Conservation (phyloP, 2,888 invertebrate genomes). For the Diplolepis rosae region DNA sequence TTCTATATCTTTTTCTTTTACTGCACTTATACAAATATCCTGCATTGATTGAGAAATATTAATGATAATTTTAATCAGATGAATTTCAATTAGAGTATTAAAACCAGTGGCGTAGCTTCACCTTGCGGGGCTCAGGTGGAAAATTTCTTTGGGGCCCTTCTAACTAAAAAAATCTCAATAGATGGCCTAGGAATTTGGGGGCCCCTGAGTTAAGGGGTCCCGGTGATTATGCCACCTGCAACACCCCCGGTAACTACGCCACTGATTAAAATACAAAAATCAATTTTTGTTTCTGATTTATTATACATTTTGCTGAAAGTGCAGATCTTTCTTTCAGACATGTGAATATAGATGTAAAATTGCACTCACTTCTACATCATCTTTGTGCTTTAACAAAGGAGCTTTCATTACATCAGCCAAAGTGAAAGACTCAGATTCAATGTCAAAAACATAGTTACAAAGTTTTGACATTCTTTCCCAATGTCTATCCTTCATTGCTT, state of each 20-base stretch:
- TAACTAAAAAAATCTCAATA: too few species aligned
- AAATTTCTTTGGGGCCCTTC: too few species aligned
- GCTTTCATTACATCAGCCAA: constrained; percentile 89
- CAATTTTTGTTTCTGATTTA: too few species aligned
- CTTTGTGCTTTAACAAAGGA: constrained; percentile 86
- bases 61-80: background rate
- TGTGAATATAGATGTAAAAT: background rate
- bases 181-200: too few species aligned
- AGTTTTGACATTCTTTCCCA: constrained; percentile 80
- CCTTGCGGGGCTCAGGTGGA: too few species aligned
- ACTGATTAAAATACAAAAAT: too few species aligned
- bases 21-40: constrained; percentile 92
- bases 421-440: constrained; percentile 87
- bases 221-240: too few species aligned
- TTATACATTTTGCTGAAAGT: too few species aligned
- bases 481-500: constrained; percentile 88
- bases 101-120: too few species aligned
- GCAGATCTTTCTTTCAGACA: too few species aligned
- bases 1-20: constrained; percentile 93
- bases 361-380: constrained; percentile 86
- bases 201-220: too few species aligned
- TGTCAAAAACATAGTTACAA: constrained; percentile 82
- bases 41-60: constrained; percentile 59
- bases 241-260: too few species aligned
- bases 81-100: background rate